Percentiles rank a stretch among this genome's conserved stretches.
phyloP scores from a whole-genome alignment of 2,113 vertebrate genomes.

The Ibidorhyncha struthersii region DNA sequence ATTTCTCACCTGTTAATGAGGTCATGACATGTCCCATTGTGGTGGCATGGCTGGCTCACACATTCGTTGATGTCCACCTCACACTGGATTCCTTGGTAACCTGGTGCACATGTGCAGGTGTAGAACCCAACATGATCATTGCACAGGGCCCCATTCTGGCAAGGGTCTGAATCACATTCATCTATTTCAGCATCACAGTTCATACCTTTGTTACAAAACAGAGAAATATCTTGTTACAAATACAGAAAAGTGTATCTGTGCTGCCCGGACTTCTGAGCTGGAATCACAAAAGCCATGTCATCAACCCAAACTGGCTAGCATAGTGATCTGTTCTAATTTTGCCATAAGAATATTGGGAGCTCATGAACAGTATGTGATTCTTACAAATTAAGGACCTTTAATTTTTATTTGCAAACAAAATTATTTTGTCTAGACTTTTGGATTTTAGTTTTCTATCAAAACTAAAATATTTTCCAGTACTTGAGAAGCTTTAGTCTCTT shows the following conservation, averaged over 20 bases:
- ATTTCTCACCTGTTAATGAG: conserved; percentile 83
- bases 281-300: neutral
- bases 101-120: conserved; percentile 83
- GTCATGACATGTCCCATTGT: conserved; percentile 82
- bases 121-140: conserved; percentile 83
- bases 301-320: neutral
- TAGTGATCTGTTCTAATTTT: neutral
- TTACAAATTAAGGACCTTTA: neutral
- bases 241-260: neutral
- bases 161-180: conserved; percentile 86
- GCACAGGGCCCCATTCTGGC: conserved; percentile 88
- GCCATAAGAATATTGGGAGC: neutral
- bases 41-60: conserved; percentile 83
- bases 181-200: conserved; percentile 91
- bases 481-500: neutral
- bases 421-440: neutral
- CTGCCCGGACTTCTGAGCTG: neutral
- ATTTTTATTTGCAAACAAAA: neutral
- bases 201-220: conserved; percentile 74
- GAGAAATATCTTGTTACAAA: neutral
- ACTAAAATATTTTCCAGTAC: neutral
- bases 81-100: conserved; percentile 84
- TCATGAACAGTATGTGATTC: neutral
- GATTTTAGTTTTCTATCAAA: neutral
- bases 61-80: conserved; percentile 90